A percentile compares a stretch with the other conserved stretches of the same genome.
Evolutionary conservation across 2,888 invertebrate genomes (phyloP).

Genomic region (Dione vanillae): DNA sequence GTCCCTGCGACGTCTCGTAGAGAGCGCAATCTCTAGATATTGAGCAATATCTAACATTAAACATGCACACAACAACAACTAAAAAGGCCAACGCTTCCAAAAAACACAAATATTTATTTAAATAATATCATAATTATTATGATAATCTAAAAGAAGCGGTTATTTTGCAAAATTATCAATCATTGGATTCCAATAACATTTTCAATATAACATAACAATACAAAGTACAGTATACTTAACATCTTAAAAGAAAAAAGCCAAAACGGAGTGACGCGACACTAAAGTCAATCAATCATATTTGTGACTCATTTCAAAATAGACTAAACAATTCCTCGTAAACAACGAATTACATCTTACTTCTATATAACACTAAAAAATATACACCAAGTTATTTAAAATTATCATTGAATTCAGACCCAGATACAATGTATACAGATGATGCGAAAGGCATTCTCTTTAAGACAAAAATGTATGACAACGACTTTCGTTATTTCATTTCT

Average conservation of each 20-base stretch:
- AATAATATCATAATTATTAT: too few species aligned
- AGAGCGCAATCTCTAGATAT: slow-evolving; percentile 26
- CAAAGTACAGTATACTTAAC: not conserved
- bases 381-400: not conserved
- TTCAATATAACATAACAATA: too few species aligned
- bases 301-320: slow-evolving; percentile 8
- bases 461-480: not conserved
- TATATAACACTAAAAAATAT: slow-evolving; percentile 21
- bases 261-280: not conserved
- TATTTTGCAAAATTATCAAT: too few species aligned
- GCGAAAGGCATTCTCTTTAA: not conserved
- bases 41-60: slow-evolving; percentile 29
- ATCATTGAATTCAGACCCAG: not conserved
- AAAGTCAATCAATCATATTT: not conserved
- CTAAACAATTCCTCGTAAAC: slow-evolving; percentile 1
- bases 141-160: too few species aligned
- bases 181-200: too few species aligned
- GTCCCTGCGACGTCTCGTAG: slow-evolving; percentile 16
- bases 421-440: not conserved
- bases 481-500: not conserved
- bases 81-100: not conserved
- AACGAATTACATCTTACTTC: slow-evolving; percentile 9
- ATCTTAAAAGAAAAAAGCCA: not conserved
- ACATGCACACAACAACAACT: slow-evolving; percentile 5
- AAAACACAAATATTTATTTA: too few species aligned